These are phyloP conservation scores for Aphidius colemani DNA, from an alignment of 2,888 invertebrate genomes.

Conservation along the genomic window DNA sequence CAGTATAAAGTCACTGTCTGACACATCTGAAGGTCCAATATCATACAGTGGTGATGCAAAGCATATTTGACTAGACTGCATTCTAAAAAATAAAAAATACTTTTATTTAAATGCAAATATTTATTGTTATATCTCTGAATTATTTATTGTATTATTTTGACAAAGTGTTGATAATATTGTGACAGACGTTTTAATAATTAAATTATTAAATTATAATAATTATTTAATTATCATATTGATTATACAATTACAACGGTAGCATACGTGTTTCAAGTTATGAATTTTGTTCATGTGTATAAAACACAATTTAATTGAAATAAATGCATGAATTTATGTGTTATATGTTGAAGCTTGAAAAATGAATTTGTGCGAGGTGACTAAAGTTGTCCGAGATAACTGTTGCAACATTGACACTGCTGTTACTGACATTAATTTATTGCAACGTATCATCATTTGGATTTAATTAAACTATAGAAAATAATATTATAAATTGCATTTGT, in stretches of 20 bases:
- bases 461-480: slow-evolving; percentile 51
- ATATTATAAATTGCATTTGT: slow-evolving; percentile 43
- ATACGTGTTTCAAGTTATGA: slow-evolving; percentile 22
- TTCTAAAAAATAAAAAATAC: neutral
- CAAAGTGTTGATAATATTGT: too few relatives aligned
- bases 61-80: too few relatives aligned
- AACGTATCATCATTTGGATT: slow-evolving; percentile 39
- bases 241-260: slow-evolving; percentile 44
- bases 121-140: too few relatives aligned
- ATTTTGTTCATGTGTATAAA: slow-evolving; percentile 40
- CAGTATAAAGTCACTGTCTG: slow-evolving; percentile 54
- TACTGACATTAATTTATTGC: slow-evolving; percentile 50
- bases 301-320: neutral
- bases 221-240: slow-evolving; percentile 22
- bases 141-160: too few relatives aligned
- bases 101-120: too few relatives aligned
- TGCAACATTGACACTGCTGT: slow-evolving; percentile 41
- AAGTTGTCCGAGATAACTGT: slow-evolving; percentile 49
- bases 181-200: too few relatives aligned
- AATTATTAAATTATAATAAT: slow-evolving; percentile 1
- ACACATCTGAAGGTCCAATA: slow-evolving; percentile 40
- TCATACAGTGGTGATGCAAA: slow-evolving; percentile 30
- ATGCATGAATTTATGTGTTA: neutral
- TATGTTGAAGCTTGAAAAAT: too few relatives aligned
- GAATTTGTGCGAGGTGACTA: slow-evolving; percentile 28